These are phyloP conservation scores for Scaptodrosophila lebanonensis DNA, from an alignment of 1,140 invertebrate genomes.

Conservation along the genomic window DNA sequence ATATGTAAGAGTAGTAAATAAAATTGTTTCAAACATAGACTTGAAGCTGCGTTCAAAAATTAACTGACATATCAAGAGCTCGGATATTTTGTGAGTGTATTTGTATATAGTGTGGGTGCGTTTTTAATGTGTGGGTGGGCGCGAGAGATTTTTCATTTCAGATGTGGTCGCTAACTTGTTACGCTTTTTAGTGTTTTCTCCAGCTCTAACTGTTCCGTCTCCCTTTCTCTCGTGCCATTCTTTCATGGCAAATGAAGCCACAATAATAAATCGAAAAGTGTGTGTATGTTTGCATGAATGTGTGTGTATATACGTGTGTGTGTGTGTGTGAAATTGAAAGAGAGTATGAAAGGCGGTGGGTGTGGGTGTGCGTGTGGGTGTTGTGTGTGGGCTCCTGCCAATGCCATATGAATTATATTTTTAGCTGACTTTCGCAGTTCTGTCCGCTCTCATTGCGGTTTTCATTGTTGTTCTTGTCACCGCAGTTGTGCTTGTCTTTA, in stretches of 20 bases:
- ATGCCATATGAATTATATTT: slow-evolving; percentile 65
- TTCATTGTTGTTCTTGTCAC: slow-evolving; percentile 31
- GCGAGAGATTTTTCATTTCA: slow-evolving; percentile 69
- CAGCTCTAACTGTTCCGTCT: not conserved
- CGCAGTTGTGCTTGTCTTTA: too few species aligned
- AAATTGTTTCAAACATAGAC: too few species aligned
- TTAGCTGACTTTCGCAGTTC: slow-evolving; percentile 36
- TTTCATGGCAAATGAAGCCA: slow-evolving; percentile 69
- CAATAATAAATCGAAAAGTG: slow-evolving; percentile 62
- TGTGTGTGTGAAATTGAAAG: slow-evolving; percentile 11
- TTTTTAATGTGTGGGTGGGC: slow-evolving; percentile 13
- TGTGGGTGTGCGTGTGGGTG: slow-evolving; percentile 6
- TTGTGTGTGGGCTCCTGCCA: not conserved
- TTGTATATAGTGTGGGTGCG: slow-evolving; percentile 9
- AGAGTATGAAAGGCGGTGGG: not conserved
- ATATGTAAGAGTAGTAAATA: too few species aligned
- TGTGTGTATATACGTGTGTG: not conserved
- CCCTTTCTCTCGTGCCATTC: not conserved
- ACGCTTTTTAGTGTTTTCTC: slow-evolving; percentile 12
- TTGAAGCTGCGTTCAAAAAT: too few species aligned
- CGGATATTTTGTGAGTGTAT: slow-evolving; percentile 14
- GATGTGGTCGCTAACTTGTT: slow-evolving; percentile 53
- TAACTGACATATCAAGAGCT: too few species aligned
- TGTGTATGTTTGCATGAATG: slow-evolving; percentile 9
- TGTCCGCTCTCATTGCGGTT: slow-evolving; percentile 1